Evolutionary conservation across 2,888 invertebrate genomes (phyloP), one percentile per base, ranked within the genome.

Genomic region (Achlya flavicornis): DNA sequence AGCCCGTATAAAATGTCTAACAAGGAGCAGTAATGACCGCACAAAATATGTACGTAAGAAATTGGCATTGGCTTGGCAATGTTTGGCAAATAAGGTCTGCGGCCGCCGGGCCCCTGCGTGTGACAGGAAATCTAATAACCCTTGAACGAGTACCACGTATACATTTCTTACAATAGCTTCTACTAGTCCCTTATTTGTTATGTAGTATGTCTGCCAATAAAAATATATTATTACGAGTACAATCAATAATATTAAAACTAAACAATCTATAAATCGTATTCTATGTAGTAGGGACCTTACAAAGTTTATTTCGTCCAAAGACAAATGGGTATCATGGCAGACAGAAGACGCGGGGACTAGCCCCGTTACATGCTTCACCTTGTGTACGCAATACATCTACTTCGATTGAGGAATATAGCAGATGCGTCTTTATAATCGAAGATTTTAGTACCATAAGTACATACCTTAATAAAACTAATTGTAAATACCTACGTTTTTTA

Each of bases 71-170:
- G 84, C 82, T 82, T 74, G 80, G 81, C 86, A 81, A 88, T 89
- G 89, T 90, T 91, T 89, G 86, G 86, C 88, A 88, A 91, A 89
- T 88, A 87, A 83, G 85, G 82, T 80, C 82, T 83, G 85, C 79
- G 88, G 85, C 78, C 81, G 87, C 76, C 75, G 69, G 66, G 71
- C 68, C 79, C 76, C 82, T 88, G 90, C 83, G 83, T 89, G 89
- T 91, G 91, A 91, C 91, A 86, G 86, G 90, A 90, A 90, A 89
- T 88, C 88, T 90, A 90, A 91, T 89, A 90, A 87, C 89, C 87
- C 87, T 80, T 80, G 82, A 86, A 87, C 85, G 85, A 86, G 80
- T 79, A 81, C 80, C 81, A 84, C 86, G 85, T 85, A 86, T 83
- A 87, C 85, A 86, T 86, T 85, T 83, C 84, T 82, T 84, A 83